phyloP scores from a whole-genome alignment of 2,113 vertebrate species.

The Grammomys surdaster region DNA sequence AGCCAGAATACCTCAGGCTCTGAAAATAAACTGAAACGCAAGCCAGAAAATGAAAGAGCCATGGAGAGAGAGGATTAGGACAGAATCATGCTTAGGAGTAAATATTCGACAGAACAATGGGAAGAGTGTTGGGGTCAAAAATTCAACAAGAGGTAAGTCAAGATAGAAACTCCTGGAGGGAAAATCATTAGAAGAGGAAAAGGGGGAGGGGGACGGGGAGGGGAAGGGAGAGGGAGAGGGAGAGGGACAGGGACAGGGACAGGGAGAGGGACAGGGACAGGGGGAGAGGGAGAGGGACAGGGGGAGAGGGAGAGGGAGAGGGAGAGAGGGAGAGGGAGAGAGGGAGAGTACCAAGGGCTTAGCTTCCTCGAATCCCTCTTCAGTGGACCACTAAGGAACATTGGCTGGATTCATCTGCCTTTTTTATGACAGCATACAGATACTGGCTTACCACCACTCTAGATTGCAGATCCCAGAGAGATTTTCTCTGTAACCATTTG shows the following conservation, averaged over 20 bases:
- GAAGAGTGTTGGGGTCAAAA: slow-evolving; percentile 31
- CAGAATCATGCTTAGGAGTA: slow-evolving; percentile 43
- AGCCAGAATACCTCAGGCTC: not conserved
- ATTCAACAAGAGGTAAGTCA: not conserved
- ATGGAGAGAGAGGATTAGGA: slow-evolving; percentile 15
- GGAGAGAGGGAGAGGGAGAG: fast-evolving
- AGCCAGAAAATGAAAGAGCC: slow-evolving; percentile 39
- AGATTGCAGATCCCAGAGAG: slow-evolving; percentile 47
- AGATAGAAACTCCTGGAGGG: not conserved
- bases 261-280: too few relatives aligned
- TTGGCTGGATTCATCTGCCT: not conserved
- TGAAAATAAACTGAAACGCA: slow-evolving; percentile 55
- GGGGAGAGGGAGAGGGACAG: fast-evolving
- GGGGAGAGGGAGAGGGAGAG: too few relatives aligned
- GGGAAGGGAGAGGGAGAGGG: too few relatives aligned
- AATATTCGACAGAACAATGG: not conserved
- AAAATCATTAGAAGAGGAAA: not conserved
- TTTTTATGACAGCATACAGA: not conserved
- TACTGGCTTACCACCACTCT: not conserved
- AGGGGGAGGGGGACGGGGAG: too few relatives aligned
- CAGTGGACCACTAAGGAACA: not conserved
- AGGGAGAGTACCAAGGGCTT: too few relatives aligned
- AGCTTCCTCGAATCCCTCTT: not conserved
- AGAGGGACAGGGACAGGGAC: too few relatives aligned
- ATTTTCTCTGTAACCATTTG: slow-evolving; percentile 23